phyloP scores from a whole-genome alignment of 2,888 invertebrate species.

The Macaria liturata region DNA sequence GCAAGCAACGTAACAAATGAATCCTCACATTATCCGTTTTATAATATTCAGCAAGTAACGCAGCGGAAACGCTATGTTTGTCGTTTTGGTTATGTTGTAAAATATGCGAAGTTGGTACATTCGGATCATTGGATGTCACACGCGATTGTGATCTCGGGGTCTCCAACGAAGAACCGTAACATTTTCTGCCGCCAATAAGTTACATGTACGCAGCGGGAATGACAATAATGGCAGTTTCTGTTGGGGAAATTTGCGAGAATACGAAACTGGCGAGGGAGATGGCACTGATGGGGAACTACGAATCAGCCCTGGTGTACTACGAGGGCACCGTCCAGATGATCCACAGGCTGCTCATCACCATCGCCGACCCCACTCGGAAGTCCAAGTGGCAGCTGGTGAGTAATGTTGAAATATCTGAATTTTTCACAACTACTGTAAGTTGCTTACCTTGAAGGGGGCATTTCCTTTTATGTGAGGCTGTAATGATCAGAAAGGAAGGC shows the following conservation, averaged over 20 bases:
- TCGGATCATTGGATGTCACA: constrained; percentile 63
- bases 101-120: constrained; percentile 63
- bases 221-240: constrained; percentile 94
- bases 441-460: constrained; percentile 68
- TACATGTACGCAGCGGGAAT: constrained; percentile 83
- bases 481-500: constrained; percentile 60
- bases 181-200: constrained; percentile 63
- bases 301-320: constrained; percentile 96
- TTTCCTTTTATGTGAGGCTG: constrained; percentile 69
- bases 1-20: constrained; percentile 56
- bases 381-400: constrained; percentile 95
- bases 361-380: constrained; percentile 91
- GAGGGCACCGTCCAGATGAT: constrained; percentile 96
- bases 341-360: constrained; percentile 90
- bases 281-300: constrained; percentile 97
- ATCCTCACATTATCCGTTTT: constrained; percentile 1
- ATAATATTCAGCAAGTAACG: constrained; percentile 36
- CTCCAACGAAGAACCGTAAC: constrained; percentile 49
- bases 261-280: constrained; percentile 97
- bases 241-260: constrained; percentile 96
- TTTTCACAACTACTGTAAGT: constrained; percentile 36
- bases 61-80: constrained; percentile 42
- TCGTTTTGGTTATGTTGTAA: constrained; percentile 52
- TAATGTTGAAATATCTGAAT: constrained; percentile 25
- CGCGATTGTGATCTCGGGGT: constrained; percentile 61